Percentiles rank a stretch among this genome's conserved stretches.
These are phyloP conservation scores for Setipinna tenuifilis DNA, from an alignment of 2,797 vertebrate genomes.

Conservation along the genomic window DNA sequence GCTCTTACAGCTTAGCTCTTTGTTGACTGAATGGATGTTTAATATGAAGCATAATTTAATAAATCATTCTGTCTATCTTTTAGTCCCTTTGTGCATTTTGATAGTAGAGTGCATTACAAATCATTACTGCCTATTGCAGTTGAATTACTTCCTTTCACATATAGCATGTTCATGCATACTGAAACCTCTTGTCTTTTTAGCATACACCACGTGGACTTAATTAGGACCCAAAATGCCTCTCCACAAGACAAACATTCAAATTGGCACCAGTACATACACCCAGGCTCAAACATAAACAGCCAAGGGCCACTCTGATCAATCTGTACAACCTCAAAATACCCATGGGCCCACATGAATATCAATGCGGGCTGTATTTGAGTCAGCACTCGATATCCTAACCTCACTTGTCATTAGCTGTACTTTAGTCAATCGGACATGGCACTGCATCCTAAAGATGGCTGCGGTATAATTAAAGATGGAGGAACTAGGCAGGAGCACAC, in stretches of 20 bases:
- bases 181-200: neutral
- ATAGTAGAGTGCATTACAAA: neutral
- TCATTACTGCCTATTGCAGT: neutral
- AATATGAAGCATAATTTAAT: neutral
- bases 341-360: conserved; percentile 64
- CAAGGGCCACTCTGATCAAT: conserved; percentile 55
- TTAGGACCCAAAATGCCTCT: conserved; percentile 6
- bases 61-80: neutral
- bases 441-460: conserved; percentile 55
- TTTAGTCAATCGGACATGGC: conserved; percentile 59
- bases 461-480: conserved; percentile 68
- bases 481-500: conserved; percentile 1
- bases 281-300: conserved; percentile 40
- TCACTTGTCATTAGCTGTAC: conserved; percentile 64
- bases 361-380: conserved; percentile 56
- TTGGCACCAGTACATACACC: neutral
- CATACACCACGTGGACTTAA: conserved; percentile 3
- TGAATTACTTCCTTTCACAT: neutral
- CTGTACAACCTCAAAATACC: conserved; percentile 51
- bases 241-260: neutral
- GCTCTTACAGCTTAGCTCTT: neutral
- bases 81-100: neutral
- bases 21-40: neutral
- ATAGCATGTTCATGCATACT: neutral
- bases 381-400: conserved; percentile 63